Conservation (phyloP, 2,888 invertebrate species). For the Leptinotarsa rubiginosa region DNA sequence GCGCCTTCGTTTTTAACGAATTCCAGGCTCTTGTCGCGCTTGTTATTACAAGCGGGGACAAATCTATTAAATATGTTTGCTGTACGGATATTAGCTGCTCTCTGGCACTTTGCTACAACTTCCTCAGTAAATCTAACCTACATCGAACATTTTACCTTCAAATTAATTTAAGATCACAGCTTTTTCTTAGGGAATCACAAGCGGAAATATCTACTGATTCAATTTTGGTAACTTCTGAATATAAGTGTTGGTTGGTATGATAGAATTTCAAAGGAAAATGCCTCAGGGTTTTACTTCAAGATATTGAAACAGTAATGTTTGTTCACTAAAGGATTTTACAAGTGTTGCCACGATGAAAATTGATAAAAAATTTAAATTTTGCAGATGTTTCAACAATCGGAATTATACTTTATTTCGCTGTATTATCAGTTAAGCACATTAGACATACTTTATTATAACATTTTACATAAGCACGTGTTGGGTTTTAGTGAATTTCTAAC, state of each 20-base stretch:
- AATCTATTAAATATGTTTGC: conserved; percentile 41
- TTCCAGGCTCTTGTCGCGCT: conserved; percentile 41
- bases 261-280: conserved; percentile 28
- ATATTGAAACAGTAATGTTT: not conserved
- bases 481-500: too few relatives aligned
- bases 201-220: conserved; percentile 42
- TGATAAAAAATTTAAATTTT: too few relatives aligned
- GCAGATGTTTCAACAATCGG: too few relatives aligned
- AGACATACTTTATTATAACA: too few relatives aligned
- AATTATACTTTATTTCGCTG: too few relatives aligned
- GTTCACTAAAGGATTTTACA: too few relatives aligned
- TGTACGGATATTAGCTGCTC: conserved; percentile 40
- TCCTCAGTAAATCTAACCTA: conserved; percentile 45
- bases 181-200: conserved; percentile 45
- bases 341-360: too few relatives aligned
- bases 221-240: conserved; percentile 38
- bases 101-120: conserved; percentile 38
- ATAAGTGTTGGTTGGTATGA: conserved; percentile 26
- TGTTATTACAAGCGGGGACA: conserved; percentile 55
- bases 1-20: conserved; percentile 6
- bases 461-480: too few relatives aligned
- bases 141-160: conserved; percentile 44
- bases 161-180: conserved; percentile 50
- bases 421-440: too few relatives aligned
- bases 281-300: not conserved